phyloP scores from a whole-genome alignment of 2,797 vertebrate species.

The Sarcoramphus papa region DNA sequence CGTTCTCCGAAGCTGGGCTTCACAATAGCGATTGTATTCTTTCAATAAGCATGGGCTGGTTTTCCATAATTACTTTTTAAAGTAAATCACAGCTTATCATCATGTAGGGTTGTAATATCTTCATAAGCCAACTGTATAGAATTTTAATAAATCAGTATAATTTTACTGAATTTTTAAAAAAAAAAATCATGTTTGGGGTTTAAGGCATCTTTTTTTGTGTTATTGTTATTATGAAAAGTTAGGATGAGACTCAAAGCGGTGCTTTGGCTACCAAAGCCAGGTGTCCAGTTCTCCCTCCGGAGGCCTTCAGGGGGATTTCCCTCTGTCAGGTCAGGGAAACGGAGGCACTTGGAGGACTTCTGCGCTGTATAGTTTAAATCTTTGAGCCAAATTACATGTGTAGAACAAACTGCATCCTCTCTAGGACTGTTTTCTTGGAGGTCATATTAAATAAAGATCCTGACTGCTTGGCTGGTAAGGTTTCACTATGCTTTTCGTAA shows the following conservation, averaged over 20 bases:
- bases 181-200: background rate
- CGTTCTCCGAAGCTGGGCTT: background rate
- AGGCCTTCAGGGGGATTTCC: background rate
- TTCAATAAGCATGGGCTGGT: background rate
- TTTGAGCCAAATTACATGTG: background rate
- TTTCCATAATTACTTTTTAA: constrained; percentile 28
- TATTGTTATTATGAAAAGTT: background rate
- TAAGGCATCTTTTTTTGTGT: background rate
- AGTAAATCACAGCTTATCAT: constrained; percentile 15
- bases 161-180: background rate
- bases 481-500: background rate
- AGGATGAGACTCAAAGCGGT: background rate
- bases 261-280: background rate
- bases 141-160: background rate
- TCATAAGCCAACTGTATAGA: background rate
- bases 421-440: background rate
- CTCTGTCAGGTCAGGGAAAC: background rate
- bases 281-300: background rate
- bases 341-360: background rate
- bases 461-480: background rate
- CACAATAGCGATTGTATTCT: constrained; percentile 26
- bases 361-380: background rate
- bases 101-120: background rate
- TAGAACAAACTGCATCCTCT: background rate
- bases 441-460: background rate